phyloP scores from a whole-genome alignment of 2,888 invertebrate species.

The Drosophila maculinotata region DNA sequence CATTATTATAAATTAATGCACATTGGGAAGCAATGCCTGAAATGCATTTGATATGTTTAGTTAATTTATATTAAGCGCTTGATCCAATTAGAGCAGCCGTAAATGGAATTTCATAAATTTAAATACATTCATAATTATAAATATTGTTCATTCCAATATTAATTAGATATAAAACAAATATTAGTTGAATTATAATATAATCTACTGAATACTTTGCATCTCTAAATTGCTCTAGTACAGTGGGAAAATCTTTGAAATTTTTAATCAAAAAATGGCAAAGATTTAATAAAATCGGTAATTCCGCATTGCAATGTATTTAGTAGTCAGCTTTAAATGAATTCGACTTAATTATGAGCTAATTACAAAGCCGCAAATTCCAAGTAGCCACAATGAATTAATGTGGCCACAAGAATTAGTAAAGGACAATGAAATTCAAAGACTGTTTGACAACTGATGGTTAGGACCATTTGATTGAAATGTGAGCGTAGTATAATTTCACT shows the following conservation, averaged over 20 bases:
- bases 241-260: no score
- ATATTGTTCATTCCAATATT: not conserved
- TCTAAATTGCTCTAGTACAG: no score
- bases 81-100: conserved; percentile 1
- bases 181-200: no score
- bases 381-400: not conserved
- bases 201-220: no score
- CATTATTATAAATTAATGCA: not conserved
- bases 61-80: not conserved
- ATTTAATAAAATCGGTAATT: not conserved
- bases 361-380: conserved; percentile 10
- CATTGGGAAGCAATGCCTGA: not conserved
- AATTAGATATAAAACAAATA: not conserved
- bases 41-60: not conserved
- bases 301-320: not conserved
- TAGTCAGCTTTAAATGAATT: not conserved
- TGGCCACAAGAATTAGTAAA: not conserved
- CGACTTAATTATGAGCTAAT: conserved; percentile 21
- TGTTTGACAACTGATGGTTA: not conserved
- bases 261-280: no score
- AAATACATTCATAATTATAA: not conserved
- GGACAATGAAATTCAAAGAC: not conserved
- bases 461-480: not conserved
- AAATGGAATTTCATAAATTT: not conserved
- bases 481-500: not conserved